Evolutionary conservation across 2,888 invertebrate species (phyloP), one percentile per base, ranked within the genome.

Genomic region (Cataglyphis cursor): DNA sequence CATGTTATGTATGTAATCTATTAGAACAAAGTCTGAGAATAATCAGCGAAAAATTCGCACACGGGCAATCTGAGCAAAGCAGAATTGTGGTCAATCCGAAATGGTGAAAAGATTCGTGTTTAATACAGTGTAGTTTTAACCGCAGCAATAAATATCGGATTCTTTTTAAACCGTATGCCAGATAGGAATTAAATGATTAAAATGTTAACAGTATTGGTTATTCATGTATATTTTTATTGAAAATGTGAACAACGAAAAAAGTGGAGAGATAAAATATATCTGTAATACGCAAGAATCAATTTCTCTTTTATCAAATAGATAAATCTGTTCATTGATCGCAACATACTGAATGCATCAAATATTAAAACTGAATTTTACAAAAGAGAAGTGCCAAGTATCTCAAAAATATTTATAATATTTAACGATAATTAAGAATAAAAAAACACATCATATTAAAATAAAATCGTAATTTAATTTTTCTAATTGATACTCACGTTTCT

Each of bases 11-110:
- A 8, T 35, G 9, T 21, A 28, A 68, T 28, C 48, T 44, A 8
- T 2, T 5, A 28, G 28, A 66, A 41, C 4, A 2, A 66, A 54
- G 2, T 12, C 10, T 66, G 66, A 66, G 2, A 66, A 28, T 62
- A 48, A 62, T n/a, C 24, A 15, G 28, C 28, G 24, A 10, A 51
- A 21, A 35, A 76, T 18, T 66, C 5, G 15, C 10, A 18, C 31
- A 35, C 9, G 44, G 8, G 48, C 18, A 18, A 48, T n/a, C n/a
- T 18, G 10, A 54, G 54, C 54, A 15, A 15, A n/a, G 10, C 5
- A 74, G 44, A 62, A 18, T 72, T 18, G 57, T 44, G 76, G 41
- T 76, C 28, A 78, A 78, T 59, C 8, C 21, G 31, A 59, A 59
- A 48, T 3, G 0, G 9, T 70, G 70, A 31, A 72, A 70, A 35